phyloP scores from a whole-genome alignment of 2,888 invertebrate species.

The Hypolimnas misippus region DNA sequence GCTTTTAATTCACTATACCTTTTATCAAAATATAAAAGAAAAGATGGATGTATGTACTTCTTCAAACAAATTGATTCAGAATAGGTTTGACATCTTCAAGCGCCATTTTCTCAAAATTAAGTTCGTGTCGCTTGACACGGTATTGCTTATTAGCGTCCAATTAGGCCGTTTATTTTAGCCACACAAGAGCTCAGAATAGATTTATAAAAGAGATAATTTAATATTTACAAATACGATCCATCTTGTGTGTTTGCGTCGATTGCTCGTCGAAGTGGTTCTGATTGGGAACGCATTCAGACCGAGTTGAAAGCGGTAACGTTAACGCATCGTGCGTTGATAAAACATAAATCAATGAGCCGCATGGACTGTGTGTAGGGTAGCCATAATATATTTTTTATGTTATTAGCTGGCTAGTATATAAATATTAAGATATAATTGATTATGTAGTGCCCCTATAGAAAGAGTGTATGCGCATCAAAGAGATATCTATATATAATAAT shows the following conservation, averaged over 20 bases:
- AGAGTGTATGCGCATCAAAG: too few relatives aligned
- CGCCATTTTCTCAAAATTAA: too few relatives aligned
- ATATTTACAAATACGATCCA: constrained; percentile 40
- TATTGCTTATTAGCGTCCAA: too few relatives aligned
- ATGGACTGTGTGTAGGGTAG: constrained; percentile 46
- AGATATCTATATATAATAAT: too few relatives aligned
- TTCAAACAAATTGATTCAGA: too few relatives aligned
- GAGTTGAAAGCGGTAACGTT: constrained; percentile 53
- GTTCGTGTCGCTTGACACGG: too few relatives aligned
- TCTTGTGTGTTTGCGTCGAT: constrained; percentile 42
- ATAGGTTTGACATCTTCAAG: too few relatives aligned
- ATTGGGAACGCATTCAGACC: constrained; percentile 40
- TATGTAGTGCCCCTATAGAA: too few relatives aligned
- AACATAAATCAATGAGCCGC: constrained; percentile 57
- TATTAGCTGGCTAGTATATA: background rate
- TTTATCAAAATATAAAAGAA: too few relatives aligned
- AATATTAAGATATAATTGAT: too few relatives aligned
- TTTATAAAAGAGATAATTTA: constrained; percentile 34
- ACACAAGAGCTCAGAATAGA: background rate
- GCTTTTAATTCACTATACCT: too few relatives aligned
- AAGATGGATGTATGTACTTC: too few relatives aligned
- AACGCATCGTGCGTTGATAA: constrained; percentile 56
- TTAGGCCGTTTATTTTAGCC: constrained; percentile 1
- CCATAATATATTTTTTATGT: constrained; percentile 31
- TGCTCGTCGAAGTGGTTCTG: constrained; percentile 30